phyloP scores from a whole-genome alignment of 1,140 invertebrate genomes.

The Aphelinus certus region DNA sequence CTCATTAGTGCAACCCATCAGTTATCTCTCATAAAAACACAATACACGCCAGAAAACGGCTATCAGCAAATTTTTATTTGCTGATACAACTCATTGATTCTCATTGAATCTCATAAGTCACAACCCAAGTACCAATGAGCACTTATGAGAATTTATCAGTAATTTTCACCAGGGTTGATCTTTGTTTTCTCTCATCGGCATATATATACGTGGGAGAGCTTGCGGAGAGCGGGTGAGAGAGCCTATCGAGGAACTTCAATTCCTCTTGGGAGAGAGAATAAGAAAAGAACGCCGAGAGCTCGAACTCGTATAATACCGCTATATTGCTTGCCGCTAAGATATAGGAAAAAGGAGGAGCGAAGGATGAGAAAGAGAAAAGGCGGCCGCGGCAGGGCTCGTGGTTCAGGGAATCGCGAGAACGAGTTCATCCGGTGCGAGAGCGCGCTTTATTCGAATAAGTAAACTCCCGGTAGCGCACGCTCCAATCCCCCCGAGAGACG shows the following conservation, averaged over 20 bases:
- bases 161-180: not conserved
- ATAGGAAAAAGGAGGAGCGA: not conserved
- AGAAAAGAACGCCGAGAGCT: constrained; percentile 13
- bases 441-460: constrained; percentile 55
- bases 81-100: no score
- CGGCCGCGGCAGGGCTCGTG: not conserved
- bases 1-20: no score
- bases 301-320: no score
- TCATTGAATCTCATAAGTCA: no score
- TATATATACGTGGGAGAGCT: not conserved
- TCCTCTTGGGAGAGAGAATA: constrained; percentile 40
- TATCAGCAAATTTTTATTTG: no score
- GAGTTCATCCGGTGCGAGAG: not conserved
- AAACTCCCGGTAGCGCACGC: constrained; percentile 39
- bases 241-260: constrained; percentile 47
- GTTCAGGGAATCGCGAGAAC: constrained; percentile 17
- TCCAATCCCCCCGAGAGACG: constrained; percentile 22
- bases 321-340: no score
- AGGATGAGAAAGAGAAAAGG: not conserved
- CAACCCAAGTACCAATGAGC: no score
- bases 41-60: no score
- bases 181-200: not conserved
- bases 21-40: no score
- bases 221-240: no score
- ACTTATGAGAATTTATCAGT: no score